These are phyloP conservation scores for Hippocampus abdominalis DNA, from an alignment of 2,113 vertebrate genomes.

Conservation along the genomic window DNA sequence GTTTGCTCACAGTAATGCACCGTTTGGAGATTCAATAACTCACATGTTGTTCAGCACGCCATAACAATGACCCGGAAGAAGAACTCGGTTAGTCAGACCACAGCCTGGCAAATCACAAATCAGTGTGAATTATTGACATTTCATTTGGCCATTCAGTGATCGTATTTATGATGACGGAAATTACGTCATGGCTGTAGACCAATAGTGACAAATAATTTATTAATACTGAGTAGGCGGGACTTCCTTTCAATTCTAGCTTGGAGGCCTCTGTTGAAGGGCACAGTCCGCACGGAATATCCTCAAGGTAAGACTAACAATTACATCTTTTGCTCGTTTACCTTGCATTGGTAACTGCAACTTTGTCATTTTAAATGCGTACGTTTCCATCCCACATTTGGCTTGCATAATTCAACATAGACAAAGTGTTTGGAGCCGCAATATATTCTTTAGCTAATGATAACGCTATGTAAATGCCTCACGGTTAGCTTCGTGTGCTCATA, in stretches of 20 bases:
- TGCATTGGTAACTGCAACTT: neutral
- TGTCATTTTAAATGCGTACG: neutral
- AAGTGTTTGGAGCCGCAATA: neutral
- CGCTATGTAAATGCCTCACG: neutral
- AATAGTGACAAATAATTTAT: neutral
- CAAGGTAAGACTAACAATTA: constrained; percentile 49
- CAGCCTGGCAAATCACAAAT: constrained; percentile 45
- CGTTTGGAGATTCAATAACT: constrained; percentile 30
- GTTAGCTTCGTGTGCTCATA: neutral
- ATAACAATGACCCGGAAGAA: constrained; percentile 60
- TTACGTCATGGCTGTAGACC: constrained; percentile 30
- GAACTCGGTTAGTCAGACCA: neutral
- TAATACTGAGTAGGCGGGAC: constrained; percentile 29
- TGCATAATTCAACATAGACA: neutral
- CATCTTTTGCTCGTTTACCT: rapidly evolving
- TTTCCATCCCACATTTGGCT: neutral
- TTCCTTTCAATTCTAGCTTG: constrained; percentile 44
- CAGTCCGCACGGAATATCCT: constrained; percentile 11
- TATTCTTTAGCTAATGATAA: neutral
- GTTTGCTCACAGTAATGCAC: constrained; percentile 1
- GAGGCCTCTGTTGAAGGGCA: constrained; percentile 73
- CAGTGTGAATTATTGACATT: constrained; percentile 25
- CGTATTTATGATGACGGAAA: rapidly evolving
- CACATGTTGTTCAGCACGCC: constrained; percentile 68
- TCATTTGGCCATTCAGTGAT: neutral